These are phyloP conservation scores for Phenganax subtilis DNA, from an alignment of 92 coral and sea anemone species.

Conservation along the genomic window DNA sequence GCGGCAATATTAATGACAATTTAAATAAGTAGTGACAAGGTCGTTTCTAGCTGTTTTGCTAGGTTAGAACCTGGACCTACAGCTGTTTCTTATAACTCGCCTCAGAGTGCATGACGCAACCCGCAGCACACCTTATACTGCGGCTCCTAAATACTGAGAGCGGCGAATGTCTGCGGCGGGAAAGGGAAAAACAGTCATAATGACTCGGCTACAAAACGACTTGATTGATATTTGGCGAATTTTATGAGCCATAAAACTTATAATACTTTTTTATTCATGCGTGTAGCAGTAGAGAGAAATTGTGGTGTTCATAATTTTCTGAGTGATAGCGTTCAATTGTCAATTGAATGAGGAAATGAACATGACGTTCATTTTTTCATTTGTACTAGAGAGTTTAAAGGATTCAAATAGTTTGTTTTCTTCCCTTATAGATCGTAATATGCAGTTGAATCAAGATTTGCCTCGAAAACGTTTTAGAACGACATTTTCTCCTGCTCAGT, in stretches of 20 bases:
- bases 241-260: too few relatives aligned
- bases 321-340: too few relatives aligned
- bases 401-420: not conserved
- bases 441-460: not conserved
- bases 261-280: too few relatives aligned
- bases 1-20: not conserved
- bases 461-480: constrained; percentile 84
- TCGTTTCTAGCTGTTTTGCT: constrained; percentile 6
- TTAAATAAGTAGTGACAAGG: not conserved
- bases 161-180: constrained; percentile 12
- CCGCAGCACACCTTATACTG: constrained; percentile 13
- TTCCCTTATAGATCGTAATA: not conserved
- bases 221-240: too few relatives aligned
- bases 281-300: too few relatives aligned
- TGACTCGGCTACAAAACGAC: not conserved
- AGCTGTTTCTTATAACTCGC: not conserved
- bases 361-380: too few relatives aligned
- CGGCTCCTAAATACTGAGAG: constrained; percentile 6
- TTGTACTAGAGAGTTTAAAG: too few relatives aligned
- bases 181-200: not conserved
- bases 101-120: not conserved
- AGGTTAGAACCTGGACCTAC: constrained; percentile 1
- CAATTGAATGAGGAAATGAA: too few relatives aligned
- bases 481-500: constrained; percentile 89
- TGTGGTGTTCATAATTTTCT: too few relatives aligned